These are phyloP conservation scores for Aix galericulata DNA, from an alignment of 2,113 vertebrate genomes.

Conservation along the genomic window DNA sequence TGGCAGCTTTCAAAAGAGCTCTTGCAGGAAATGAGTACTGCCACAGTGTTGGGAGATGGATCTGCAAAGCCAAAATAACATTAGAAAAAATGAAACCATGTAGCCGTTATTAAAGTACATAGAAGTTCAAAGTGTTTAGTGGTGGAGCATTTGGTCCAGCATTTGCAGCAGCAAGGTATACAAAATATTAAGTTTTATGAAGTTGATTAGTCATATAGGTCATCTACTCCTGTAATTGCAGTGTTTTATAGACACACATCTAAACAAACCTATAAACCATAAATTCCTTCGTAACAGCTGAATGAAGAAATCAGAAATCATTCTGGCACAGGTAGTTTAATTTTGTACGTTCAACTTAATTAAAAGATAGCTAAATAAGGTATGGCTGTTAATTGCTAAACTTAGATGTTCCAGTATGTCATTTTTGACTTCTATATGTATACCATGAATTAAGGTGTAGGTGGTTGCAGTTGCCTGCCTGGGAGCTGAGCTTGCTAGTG, in stretches of 20 bases:
- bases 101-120: background rate
- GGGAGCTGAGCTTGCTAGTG: background rate
- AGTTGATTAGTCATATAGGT: background rate
- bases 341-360: background rate
- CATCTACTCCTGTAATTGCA: background rate
- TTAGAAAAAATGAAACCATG: background rate
- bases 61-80: background rate
- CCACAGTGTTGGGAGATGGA: fast-evolving
- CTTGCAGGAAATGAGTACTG: background rate
- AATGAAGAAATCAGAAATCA: background rate
- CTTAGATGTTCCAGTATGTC: background rate
- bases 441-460: background rate
- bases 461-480: fast-evolving
- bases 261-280: background rate
- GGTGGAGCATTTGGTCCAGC: too few relatives aligned
- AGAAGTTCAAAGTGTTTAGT: background rate
- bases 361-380: background rate
- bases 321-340: background rate
- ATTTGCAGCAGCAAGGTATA: background rate
- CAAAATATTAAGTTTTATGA: background rate
- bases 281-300: background rate
- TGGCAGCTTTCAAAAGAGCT: background rate
- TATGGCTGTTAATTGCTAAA: background rate
- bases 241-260: background rate
- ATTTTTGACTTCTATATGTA: background rate